Conservation (phyloP, 2,113 vertebrate species). For the Toxotes jaculatrix region DNA sequence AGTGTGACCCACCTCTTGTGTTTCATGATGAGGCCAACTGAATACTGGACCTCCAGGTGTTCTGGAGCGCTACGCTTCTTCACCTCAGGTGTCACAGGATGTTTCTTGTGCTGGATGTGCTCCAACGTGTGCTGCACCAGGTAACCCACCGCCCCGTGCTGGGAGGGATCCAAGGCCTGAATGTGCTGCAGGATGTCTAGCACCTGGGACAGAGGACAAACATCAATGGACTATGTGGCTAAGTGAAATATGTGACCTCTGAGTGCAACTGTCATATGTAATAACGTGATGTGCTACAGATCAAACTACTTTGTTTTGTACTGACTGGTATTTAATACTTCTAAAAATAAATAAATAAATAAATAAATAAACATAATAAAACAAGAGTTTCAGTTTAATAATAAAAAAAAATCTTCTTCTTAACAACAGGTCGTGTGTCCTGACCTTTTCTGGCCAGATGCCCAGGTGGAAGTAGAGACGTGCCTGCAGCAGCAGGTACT, state of each 20-base stretch:
- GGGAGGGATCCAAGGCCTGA: conserved; percentile 94
- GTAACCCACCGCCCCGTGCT: conserved; percentile 96
- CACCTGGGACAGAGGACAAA: conserved; percentile 82
- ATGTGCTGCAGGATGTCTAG: conserved; percentile 98
- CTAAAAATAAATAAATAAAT: not conserved
- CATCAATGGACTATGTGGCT: not conserved
- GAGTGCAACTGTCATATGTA: not conserved
- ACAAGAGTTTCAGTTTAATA: not conserved
- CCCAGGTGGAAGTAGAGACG: conserved; percentile 98
- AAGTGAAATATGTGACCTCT: not conserved
- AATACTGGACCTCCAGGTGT: conserved; percentile 92
- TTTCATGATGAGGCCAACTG: conserved; percentile 95
- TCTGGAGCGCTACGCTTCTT: conserved; percentile 90
- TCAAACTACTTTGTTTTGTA: not conserved
- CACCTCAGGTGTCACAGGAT: conserved; percentile 89
- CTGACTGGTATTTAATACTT: not conserved
- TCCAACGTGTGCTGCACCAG: conserved; percentile 96
- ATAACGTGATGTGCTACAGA: not conserved
- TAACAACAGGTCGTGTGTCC: not conserved
- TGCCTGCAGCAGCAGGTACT: conserved; percentile 96
- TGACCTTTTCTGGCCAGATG: conserved; percentile 99
- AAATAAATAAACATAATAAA: not conserved
- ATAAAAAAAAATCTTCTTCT: not conserved
- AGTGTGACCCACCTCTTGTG: conserved; percentile 91
- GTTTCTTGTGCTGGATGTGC: conserved; percentile 95